Evolutionary conservation across 2,797 vertebrate species (phyloP), one percentile per base, ranked within the genome.

Genomic region (Brachymystax lenok): DNA sequence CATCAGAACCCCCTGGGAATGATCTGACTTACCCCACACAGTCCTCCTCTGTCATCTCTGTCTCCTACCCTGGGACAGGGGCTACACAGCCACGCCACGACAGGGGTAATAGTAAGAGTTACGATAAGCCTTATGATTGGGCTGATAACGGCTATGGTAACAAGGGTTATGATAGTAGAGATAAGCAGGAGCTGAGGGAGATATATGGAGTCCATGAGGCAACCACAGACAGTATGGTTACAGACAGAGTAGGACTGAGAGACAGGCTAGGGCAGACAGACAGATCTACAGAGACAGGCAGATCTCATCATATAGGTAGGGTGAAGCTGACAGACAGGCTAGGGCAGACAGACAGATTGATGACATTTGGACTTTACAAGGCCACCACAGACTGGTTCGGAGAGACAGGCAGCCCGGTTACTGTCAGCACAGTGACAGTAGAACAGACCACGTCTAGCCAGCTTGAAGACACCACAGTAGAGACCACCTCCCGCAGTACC

Each of bases 121-220:
- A 52, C 1, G 51, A 52, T 52, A 52, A 52, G 51, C 16, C 51
- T 14, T 1, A 52, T 52, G 51, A 16, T 52, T 14, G 51, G 51
- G 3, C 51, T 52, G 51, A 14, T 17, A 52, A 17, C 0, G 3
- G 16, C 3, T 17, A 52, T 17, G 51, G 51, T 14, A 52, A 17
- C 51, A 17, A 12, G 16, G 51, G 72, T 68, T 73, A 82, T 27
- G 80, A 84, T 74, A 82, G 72, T 52, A 78, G 30, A 28, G 72
- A 51, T 73, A 93, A 91, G 77, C 91, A 90, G 82, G 92, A 93
- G 79, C 86, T 94, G n/a, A 92, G 82, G 84, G 89, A 93, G 82
- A 79, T 17, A 75, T 83, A 89, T 17, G 82, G 87, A 76, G 88
- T 92, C 83, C 90, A 81, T 71, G 81, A 87, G 74, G 80, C 84